Conservation (phyloP, 2,113 vertebrate species). For the Elephantulus edwardii region DNA sequence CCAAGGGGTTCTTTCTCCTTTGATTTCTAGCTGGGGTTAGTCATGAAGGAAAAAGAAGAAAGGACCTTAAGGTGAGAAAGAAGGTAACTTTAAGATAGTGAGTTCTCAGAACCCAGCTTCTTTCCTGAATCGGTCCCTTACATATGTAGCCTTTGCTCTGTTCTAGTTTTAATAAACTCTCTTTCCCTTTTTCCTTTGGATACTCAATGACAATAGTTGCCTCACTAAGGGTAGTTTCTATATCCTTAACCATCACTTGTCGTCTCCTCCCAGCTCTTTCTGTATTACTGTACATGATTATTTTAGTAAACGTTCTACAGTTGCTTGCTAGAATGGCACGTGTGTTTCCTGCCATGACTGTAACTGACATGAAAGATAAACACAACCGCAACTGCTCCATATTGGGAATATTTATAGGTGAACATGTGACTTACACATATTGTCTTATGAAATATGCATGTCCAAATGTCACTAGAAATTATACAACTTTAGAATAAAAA, state of each 20-base stretch:
- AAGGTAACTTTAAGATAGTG: not conserved
- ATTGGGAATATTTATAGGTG: not conserved
- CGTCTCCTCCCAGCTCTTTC: not conserved
- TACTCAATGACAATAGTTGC: not conserved
- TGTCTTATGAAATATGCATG: not conserved
- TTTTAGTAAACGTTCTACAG: not conserved
- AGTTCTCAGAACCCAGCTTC: not conserved
- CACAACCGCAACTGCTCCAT: not conserved
- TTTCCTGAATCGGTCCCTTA: not conserved
- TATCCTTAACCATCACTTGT: not conserved
- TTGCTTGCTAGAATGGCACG: not conserved
- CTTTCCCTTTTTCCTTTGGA: not conserved
- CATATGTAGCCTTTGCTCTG: not conserved
- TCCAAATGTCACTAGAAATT: not conserved
- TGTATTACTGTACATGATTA: not conserved
- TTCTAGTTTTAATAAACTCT: not conserved
- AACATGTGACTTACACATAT: slow-evolving; percentile 6
- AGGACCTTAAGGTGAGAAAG: not conserved
- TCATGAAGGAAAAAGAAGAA: not conserved
- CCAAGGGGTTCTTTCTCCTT: not conserved
- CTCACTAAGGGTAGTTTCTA: not conserved
- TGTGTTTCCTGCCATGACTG: not conserved
- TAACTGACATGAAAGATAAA: not conserved
- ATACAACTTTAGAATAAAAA: not conserved
- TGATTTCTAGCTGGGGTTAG: not conserved